Base-by-base conservation (phyloP, 2,888 invertebrate genomes). In the Acutogordius australiensis region DNA sequence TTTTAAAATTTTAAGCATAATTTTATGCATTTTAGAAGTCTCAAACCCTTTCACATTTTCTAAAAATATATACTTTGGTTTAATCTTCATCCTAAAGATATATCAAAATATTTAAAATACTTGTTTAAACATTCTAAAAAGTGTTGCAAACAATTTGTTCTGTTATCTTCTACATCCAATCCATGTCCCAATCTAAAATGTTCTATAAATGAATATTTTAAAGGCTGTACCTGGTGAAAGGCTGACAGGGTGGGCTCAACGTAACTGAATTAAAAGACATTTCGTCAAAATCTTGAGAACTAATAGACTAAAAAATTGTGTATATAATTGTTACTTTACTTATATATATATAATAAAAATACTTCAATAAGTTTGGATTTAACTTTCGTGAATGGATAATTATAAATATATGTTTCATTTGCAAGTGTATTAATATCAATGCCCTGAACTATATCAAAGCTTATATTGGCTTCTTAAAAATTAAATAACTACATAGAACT, bases 221-320 rank as follows among this genome's bases (percentile, higher is more conserved):
- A n/a, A 62, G 28, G 18, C 2, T n/a, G 45, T 26, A 73, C 74
- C 85, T 78, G 1, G 88, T 86, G 68, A 88, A 91, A 0, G 94
- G 94, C 70, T 94, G 94, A 71, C 94, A 94, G 0, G 94, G 91
- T 13, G 94, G 94, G 61, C 88, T 90, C 90, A 94, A 90, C 1
- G 87, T 74, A 65, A 88, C 78, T 61, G 80, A 77, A 67, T 86
- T 78, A 1, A 81, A 76, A 56, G 76, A 70, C 58, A 82, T 68
- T 63, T 77, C 75, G 23, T 79, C 76, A 28, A 90, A 74, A 66
- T 80, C 78, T 61, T 78, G 70, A 0, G 74, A 67, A 18, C 77
- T 77, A 57, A 91, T 66, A 1, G 81, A 80, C 71, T 72, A 80
- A 79, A 69, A 85, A 85, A 70, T 90, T 90, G 67, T 37, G n/a